Evolutionary conservation across 2,888 invertebrate genomes (phyloP).

Genomic region (Drosophila glabriapex): DNA sequence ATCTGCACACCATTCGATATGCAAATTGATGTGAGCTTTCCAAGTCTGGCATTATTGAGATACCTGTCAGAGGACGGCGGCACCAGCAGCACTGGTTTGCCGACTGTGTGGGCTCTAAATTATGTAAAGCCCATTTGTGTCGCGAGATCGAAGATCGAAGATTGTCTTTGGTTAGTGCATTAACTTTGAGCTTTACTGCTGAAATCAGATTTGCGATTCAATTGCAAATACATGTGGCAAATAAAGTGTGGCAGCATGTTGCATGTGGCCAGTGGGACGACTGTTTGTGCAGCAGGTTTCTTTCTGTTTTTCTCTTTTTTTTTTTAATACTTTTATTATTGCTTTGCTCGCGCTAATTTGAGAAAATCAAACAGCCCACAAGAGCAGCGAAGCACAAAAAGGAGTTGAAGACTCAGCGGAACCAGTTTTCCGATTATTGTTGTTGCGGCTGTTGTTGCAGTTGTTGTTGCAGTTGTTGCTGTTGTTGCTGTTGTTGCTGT

Average conservation of each 20-base stretch:
- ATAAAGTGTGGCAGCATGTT: slow-evolving; percentile 26
- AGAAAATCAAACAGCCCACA: slow-evolving; percentile 64
- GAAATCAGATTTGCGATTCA: slow-evolving; percentile 44
- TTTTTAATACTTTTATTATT: slow-evolving; percentile 12
- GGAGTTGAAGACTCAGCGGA: slow-evolving; percentile 41
- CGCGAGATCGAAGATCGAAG: slow-evolving; percentile 33
- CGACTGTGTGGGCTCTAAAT: slow-evolving; percentile 53
- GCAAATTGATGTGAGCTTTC: not conserved
- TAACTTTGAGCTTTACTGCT: slow-evolving; percentile 41
- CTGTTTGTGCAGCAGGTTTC: slow-evolving; percentile 41
- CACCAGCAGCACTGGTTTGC: not conserved
- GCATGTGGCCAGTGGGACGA: slow-evolving; percentile 31
- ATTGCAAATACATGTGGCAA: slow-evolving; percentile 23
- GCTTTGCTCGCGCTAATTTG: slow-evolving; percentile 64
- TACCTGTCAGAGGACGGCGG: not conserved
- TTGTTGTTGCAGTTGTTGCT: slow-evolving; percentile 20
- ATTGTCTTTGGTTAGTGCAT: slow-evolving; percentile 56
- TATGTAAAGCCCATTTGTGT: slow-evolving; percentile 56
- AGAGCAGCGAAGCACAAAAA: slow-evolving; percentile 33
- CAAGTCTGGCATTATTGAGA: slow-evolving; percentile 1
- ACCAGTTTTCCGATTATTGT: slow-evolving; percentile 57
- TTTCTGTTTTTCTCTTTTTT: slow-evolving; percentile 12
- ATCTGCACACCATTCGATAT: not conserved
- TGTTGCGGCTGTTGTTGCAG: slow-evolving; percentile 7
- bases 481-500: slow-evolving; percentile 27